Percentiles rank a stretch among this genome's conserved stretches.
Evolutionary conservation across 2,888 invertebrate species (phyloP).

Genomic region (Panzeria rudis): DNA sequence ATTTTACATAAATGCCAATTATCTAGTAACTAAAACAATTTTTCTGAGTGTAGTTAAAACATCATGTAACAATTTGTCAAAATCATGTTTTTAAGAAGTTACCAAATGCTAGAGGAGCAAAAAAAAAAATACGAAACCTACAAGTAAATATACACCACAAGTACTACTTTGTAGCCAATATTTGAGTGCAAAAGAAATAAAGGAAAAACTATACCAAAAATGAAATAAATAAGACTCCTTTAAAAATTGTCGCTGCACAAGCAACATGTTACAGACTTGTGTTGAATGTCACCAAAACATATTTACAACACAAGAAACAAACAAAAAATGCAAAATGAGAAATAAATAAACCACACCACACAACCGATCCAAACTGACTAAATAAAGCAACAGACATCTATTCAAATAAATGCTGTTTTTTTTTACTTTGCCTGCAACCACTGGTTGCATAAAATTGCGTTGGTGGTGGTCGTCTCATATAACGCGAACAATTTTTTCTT

Average conservation of each 20-base stretch:
- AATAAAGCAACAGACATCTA: conserved; percentile 49
- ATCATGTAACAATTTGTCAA: conserved; percentile 79
- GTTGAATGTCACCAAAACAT: conserved; percentile 72
- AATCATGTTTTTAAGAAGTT: conserved; percentile 71
- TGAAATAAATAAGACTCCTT: conserved; percentile 58
- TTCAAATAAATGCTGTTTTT: conserved; percentile 30
- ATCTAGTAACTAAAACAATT: conserved; percentile 48
- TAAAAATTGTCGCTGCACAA: conserved; percentile 64
- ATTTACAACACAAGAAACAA: conserved; percentile 65
- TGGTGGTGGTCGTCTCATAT: conserved; percentile 72
- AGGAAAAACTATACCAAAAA: conserved; percentile 21
- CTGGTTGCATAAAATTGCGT: conserved; percentile 66
- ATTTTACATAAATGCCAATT: conserved; percentile 37
- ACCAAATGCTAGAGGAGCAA: conserved; percentile 37
- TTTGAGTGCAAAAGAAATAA: conserved; percentile 21
- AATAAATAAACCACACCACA: conserved; percentile 29
- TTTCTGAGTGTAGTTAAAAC: conserved; percentile 72
- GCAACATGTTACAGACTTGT: conserved; percentile 67
- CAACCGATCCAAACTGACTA: neutral
- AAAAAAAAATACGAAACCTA: conserved; percentile 36
- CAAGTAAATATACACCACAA: conserved; percentile 45
- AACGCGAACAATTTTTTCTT: conserved; percentile 34
- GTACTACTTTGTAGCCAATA: conserved; percentile 69
- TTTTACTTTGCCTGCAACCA: conserved; percentile 5
- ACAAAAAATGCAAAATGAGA: conserved; percentile 28